A percentile compares a stretch with the other conserved stretches of the same genome.
Evolutionary conservation across 2,113 vertebrate species (phyloP).

Genomic region (Apteryx owenii): DNA sequence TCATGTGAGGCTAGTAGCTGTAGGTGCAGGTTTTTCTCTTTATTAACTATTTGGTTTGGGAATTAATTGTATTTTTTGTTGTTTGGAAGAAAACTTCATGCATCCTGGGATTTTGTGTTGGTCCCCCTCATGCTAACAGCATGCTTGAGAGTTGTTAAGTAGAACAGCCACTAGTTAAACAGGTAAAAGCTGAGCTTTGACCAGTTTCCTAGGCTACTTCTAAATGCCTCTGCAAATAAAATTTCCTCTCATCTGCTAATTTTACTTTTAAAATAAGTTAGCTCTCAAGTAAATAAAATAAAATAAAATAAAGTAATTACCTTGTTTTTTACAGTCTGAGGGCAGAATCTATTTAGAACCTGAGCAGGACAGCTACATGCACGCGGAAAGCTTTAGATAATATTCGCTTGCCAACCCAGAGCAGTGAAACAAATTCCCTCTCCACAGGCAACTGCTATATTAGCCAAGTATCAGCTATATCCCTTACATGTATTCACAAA

Average conservation of each 20-base stretch:
- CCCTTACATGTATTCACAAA: background rate
- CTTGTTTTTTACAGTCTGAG: slow-evolving; percentile 52
- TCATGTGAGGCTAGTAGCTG: background rate
- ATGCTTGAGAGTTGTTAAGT: slow-evolving; percentile 38
- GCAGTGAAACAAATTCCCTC: background rate
- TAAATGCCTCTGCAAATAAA: slow-evolving; percentile 62
- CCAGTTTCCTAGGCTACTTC: slow-evolving; percentile 63
- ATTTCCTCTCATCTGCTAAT: slow-evolving; percentile 66
- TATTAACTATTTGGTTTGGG: background rate
- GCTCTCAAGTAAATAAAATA: slow-evolving; percentile 57
- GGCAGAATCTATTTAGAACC: slow-evolving; percentile 61
- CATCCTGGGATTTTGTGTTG: slow-evolving; percentile 6
- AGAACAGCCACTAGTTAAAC: slow-evolving; percentile 43
- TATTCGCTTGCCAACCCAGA: slow-evolving; percentile 10
- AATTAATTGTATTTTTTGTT: background rate
- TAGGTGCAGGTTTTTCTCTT: background rate
- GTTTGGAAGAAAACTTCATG: background rate
- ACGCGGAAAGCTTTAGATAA: slow-evolving; percentile 21
- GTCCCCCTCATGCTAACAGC: background rate
- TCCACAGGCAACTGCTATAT: background rate
- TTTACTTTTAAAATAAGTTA: slow-evolving; percentile 68
- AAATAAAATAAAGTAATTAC: slow-evolving; percentile 63
- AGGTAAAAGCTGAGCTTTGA: slow-evolving; percentile 49
- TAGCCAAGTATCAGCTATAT: background rate
- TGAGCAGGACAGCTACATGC: slow-evolving; percentile 27